Conservation (phyloP, 1,140 invertebrate species). For the Diplogasteroides magnus region DNA sequence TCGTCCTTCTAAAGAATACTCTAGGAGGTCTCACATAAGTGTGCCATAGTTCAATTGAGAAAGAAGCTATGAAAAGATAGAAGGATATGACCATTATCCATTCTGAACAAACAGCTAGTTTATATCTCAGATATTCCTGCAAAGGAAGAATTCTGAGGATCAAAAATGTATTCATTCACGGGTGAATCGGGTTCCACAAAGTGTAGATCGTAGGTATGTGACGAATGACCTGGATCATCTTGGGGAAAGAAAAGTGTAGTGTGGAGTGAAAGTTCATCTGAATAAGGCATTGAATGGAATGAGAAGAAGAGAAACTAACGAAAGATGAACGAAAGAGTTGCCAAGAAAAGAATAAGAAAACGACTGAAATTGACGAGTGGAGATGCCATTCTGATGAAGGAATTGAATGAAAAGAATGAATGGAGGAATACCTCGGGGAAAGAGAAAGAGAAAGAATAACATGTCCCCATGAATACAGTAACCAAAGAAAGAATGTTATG, state of each 20-base stretch:
- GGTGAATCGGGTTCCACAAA: too few species aligned
- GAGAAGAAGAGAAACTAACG: slow-evolving; percentile 14
- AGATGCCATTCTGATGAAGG: slow-evolving; percentile 24
- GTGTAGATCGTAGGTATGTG: too few species aligned
- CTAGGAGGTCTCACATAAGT: slow-evolving; percentile 7
- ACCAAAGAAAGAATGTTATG: slow-evolving; percentile 17
- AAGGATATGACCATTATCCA: slow-evolving; percentile 13
- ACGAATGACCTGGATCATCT: neutral
- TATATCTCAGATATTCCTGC: slow-evolving; percentile 10
- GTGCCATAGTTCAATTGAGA: slow-evolving; percentile 7
- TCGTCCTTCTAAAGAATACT: slow-evolving; percentile 7
- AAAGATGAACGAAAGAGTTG: slow-evolving; percentile 19
- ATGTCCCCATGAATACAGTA: slow-evolving; percentile 30
- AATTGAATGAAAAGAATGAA: neutral
- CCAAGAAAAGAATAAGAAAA: slow-evolving; percentile 12
- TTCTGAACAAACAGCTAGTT: slow-evolving; percentile 4
- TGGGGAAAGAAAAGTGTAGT: neutral
- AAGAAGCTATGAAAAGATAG: slow-evolving; percentile 9
- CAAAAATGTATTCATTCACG: too few species aligned
- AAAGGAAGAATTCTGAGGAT: neutral
- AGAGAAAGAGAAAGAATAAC: slow-evolving; percentile 10
- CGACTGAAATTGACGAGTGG: slow-evolving; percentile 12
- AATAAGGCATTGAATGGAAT: neutral
- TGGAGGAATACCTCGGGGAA: neutral
- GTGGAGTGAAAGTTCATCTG: neutral